Evolutionary conservation across 2,888 invertebrate genomes (phyloP).

Genomic region (Drosophila diplacantha): DNA sequence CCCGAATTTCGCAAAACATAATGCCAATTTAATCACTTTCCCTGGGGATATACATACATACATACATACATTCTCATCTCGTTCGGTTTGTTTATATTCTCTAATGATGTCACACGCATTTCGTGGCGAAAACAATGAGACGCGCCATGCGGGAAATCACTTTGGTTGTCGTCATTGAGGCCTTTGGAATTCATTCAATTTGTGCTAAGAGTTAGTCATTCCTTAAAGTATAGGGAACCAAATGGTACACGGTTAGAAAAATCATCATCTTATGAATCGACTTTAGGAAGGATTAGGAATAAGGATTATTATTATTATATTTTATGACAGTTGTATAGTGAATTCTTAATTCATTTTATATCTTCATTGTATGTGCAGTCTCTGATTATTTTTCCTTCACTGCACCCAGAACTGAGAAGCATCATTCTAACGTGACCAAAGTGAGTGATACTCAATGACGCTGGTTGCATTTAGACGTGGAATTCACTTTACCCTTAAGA

Average conservation of each 20-base stretch:
- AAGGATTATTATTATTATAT: not conserved
- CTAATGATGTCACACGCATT: constrained; percentile 32
- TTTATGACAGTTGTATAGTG: not conserved
- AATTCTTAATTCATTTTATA: not conserved
- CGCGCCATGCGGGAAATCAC: constrained; percentile 17
- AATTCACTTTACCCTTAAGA: constrained; percentile 7
- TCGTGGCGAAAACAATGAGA: constrained; percentile 26
- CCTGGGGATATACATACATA: too few species aligned
- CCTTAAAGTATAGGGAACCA: not conserved
- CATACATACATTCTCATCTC: constrained; percentile 9
- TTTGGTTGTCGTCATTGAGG: constrained; percentile 15
- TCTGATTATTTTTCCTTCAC: not conserved
- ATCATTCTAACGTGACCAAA: constrained; percentile 1
- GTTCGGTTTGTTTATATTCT: not conserved
- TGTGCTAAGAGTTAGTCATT: constrained; percentile 13
- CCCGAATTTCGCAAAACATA: too few species aligned
- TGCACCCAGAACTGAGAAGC: not conserved
- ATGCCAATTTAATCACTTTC: too few species aligned
- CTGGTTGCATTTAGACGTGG: not conserved
- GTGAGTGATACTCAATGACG: not conserved
- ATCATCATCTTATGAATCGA: not conserved
- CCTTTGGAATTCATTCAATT: not conserved
- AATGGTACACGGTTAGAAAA: not conserved
- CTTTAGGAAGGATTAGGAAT: too few species aligned
- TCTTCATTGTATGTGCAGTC: not conserved